These are phyloP conservation scores for Manacus vitellinus DNA, from an alignment of 2,113 vertebrate genomes.

Conservation along the genomic window DNA sequence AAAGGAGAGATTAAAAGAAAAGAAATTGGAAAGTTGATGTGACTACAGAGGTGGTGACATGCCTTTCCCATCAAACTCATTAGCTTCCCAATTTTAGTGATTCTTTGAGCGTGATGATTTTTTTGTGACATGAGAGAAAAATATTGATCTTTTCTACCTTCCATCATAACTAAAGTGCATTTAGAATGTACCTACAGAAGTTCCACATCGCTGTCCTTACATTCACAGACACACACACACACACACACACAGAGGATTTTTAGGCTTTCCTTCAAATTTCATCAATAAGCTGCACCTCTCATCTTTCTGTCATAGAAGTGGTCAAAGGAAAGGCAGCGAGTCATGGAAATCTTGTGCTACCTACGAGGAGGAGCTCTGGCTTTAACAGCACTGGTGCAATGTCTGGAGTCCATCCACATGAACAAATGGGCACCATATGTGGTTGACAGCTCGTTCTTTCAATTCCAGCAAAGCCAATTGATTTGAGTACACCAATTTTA, in stretches of 20 bases:
- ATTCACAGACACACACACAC: not conserved
- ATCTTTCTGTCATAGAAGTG: not conserved
- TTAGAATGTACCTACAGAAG: not conserved
- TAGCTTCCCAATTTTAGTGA: not conserved
- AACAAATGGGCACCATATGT: conserved; percentile 27
- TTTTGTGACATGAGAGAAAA: not conserved
- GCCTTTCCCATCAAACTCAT: not conserved
- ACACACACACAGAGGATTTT: not conserved
- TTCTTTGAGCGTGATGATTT: not conserved
- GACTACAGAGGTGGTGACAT: not conserved
- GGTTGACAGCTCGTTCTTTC: not conserved
- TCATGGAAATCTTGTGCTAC: not conserved
- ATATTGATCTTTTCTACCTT: not conserved
- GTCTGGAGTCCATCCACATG: conserved; percentile 15
- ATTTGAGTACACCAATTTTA: conserved; percentile 41
- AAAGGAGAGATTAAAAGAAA: conserved; percentile 38
- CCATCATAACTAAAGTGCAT: not conserved
- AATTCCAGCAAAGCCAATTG: conserved; percentile 30
- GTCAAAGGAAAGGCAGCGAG: not conserved
- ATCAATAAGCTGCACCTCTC: not conserved
- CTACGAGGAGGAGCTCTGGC: not conserved
- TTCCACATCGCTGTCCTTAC: not conserved
- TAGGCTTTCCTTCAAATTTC: not conserved
- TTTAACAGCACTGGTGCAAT: not conserved
- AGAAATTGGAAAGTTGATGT: conserved; percentile 17